Base-by-base conservation (phyloP, 2,797 vertebrate species). In the Loris lydekkerianus region DNA sequence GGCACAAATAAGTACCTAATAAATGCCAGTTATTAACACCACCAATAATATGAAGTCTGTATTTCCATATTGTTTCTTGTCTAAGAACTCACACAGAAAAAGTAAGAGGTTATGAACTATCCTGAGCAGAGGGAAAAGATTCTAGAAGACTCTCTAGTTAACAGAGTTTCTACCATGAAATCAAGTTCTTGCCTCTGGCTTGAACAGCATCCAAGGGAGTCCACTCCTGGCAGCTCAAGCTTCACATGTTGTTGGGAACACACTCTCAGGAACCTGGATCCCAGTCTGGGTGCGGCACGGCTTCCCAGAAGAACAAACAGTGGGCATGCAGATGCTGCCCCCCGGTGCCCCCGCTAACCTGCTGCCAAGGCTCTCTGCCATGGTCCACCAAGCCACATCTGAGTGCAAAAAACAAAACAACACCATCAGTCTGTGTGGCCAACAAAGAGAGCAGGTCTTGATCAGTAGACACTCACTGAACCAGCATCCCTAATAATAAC, bases 281-380 rank as follows among this genome's bases (percentile, higher is more conserved):
- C 99, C 99, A 0, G 98, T 99, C 96, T 98, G 98, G 83, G 98
- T 99, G 98, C 99, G 99, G 34, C 97, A 95, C 1, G 98, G 98
- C 90, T 97, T 99, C 61, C 97, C 97, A 95, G 97, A 94, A 14
- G 95, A 46, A 2, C 94, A 95, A 80, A 97, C 98, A 91, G 97
- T 97, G 63, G 86, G 86, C 0, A 98, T 98, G 89, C 98, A 99
- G 95, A 99, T 98, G 96, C 98, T 99, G 93, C 99, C 97, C 97
- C 0, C 98, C 97, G 0, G 98, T 99, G 73, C 98, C 90, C 86
- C 98, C 8, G 95, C 93, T 0, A 97, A 98, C 1, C 97, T 85
- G 1, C 98, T 99, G 94, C 98, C 97, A 5, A 98, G 94, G 21
- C 99, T 99, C 90, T 98, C 98, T 97, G 98, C 98, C 63, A 98